Base-by-base conservation (phyloP, 2,797 vertebrate genomes). In the Micropoecilia bifurca region DNA sequence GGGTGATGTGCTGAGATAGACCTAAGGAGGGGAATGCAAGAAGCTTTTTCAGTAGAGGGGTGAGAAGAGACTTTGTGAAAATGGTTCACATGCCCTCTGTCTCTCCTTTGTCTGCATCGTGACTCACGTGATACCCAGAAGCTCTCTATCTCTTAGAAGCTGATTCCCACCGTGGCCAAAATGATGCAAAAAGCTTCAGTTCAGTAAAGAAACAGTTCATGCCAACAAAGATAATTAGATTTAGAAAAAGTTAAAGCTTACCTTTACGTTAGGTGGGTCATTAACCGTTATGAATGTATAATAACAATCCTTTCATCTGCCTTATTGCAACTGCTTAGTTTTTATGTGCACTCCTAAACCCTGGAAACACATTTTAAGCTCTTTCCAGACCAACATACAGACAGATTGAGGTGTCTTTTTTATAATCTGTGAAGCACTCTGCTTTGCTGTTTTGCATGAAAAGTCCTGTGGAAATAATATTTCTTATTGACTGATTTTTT, bases 41-140 rank as follows among this genome's bases (percentile, higher is more conserved):
- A 81, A 80, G 45, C 71, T 83, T 88, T 82, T 74, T 72, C 16
- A 6, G 30, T n/a, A 57, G 22, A 71, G 72, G 71, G 76, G 74
- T 90, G 93, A 92, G 83, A 77, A 81, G 84, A 76, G 71, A 84
- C 91, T 93, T 95, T 95, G 93, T 93, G 83, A 90, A 91, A 87
- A 82, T 22, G 68, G 71, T 90, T 91, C 91, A 87, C 87, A 89
- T 86, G 88, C 87, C 88, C 85, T 80, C 80, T 81, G 81, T 89
- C 81, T 82, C 80, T 85, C 74, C 73, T 83, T 82, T 83, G 79
- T 88, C 83, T 91, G 84, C 68, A 73, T 82, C 83, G 77, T 63
- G 75, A 79, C 50, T 86, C 78, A 83, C 80, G 79, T 20, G 66
- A 80, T 88, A 53, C 74, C 83, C 48, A 73, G 8, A 76, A 83